phyloP scores from a whole-genome alignment of 2,888 invertebrate genomes.

The Thalpophila matura region DNA sequence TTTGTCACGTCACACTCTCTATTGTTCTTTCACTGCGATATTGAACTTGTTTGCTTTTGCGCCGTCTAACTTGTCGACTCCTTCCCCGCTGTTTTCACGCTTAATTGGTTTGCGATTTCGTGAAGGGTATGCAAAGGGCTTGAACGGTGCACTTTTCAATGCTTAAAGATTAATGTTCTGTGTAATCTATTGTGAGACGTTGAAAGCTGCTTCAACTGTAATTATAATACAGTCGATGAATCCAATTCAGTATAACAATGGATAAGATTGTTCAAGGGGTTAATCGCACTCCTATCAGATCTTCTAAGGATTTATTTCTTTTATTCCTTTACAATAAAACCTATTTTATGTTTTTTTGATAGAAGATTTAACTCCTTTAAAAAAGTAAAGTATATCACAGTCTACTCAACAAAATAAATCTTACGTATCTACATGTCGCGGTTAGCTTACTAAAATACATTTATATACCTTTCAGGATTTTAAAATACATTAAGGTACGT shows the following conservation, averaged over 20 bases:
- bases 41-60: constrained; percentile 79
- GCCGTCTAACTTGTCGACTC: constrained; percentile 69
- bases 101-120: constrained; percentile 77
- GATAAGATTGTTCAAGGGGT: constrained; percentile 47
- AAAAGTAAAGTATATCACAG: not conserved
- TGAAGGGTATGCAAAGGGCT: constrained; percentile 68
- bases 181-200: constrained; percentile 58
- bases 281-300: constrained; percentile 41
- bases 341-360: constrained; percentile 9
- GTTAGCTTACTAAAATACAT: too few species aligned
- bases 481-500: too few species aligned
- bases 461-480: too few species aligned
- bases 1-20: constrained; percentile 82
- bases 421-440: too few species aligned
- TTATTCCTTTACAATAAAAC: constrained; percentile 23
- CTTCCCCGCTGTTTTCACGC: constrained; percentile 73
- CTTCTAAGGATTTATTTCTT: constrained; percentile 37
- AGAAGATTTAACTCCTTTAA: not conserved
- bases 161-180: constrained; percentile 67
- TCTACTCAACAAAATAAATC: not conserved
- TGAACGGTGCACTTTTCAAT: constrained; percentile 62
- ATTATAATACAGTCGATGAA: constrained; percentile 54
- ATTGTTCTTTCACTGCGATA: constrained; percentile 76
- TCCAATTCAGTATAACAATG: constrained; percentile 55
- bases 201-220: constrained; percentile 60